These are phyloP conservation scores for Myotis pilosus DNA, from an alignment of 2,797 vertebrate genomes.

Conservation along the genomic window DNA sequence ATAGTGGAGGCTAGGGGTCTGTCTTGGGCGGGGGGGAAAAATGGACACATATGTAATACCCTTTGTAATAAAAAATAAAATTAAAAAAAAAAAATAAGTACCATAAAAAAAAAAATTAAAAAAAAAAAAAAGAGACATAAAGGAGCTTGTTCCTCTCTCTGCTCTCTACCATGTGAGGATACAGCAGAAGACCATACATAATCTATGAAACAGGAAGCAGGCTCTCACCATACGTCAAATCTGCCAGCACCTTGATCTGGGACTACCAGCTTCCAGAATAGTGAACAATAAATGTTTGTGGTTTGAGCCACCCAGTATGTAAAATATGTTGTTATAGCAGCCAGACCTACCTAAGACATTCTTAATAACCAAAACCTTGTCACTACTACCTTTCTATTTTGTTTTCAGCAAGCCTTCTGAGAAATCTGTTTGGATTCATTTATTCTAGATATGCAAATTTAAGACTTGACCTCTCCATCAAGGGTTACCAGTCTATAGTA, in stretches of 20 bases:
- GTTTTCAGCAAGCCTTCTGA: slow-evolving; percentile 68
- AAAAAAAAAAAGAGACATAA: background rate
- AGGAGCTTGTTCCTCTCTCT: background rate
- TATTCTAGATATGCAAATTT: slow-evolving; percentile 76
- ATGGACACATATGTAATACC: too few relatives aligned
- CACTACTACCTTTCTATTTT: slow-evolving; percentile 59
- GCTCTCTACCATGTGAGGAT: background rate
- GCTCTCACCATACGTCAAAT: background rate
- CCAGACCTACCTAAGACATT: background rate
- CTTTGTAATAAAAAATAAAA: too few relatives aligned
- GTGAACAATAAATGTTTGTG: background rate
- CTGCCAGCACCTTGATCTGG: background rate
- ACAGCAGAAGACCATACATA: background rate
- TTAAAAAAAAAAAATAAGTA: too few relatives aligned
- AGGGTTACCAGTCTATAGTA: slow-evolving; percentile 37
- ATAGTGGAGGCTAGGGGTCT: too few relatives aligned
- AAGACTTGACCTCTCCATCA: slow-evolving; percentile 67
- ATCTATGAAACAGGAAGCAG: background rate
- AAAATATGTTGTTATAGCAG: background rate
- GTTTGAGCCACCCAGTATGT: background rate
- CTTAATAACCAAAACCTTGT: background rate
- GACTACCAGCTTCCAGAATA: background rate
- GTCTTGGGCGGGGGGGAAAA: too few relatives aligned
- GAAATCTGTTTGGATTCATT: slow-evolving; percentile 69
- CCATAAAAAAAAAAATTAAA: too few relatives aligned